phyloP scores from a whole-genome alignment of 2,113 vertebrate genomes.

The Neolamprologus hecqui region DNA sequence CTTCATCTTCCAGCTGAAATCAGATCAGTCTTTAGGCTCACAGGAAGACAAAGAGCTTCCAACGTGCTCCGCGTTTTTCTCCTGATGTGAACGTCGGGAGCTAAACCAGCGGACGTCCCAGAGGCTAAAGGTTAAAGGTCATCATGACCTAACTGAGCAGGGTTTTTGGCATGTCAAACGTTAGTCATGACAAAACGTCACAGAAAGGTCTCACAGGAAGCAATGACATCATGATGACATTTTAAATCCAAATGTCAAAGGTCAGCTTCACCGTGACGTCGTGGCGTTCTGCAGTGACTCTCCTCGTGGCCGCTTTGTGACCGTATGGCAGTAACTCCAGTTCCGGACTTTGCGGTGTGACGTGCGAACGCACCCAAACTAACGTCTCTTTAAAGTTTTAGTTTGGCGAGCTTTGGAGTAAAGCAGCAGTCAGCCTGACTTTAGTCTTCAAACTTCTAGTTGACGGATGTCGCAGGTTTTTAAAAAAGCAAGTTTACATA shows the following conservation, averaged over 20 bases:
- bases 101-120: neutral
- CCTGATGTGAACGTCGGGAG: neutral
- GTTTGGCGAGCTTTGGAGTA: neutral
- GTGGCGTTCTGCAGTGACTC: neutral
- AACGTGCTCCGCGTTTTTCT: rapidly evolving
- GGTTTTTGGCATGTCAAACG: neutral
- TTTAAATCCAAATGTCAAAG: neutral
- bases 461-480: neutral
- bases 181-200: neutral
- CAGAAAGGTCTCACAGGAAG: neutral
- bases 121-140: neutral
- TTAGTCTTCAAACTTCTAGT: neutral
- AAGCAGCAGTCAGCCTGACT: neutral
- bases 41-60: neutral
- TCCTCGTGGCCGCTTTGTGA: neutral
- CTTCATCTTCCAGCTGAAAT: neutral
- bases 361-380: neutral
- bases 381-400: neutral
- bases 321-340: neutral
- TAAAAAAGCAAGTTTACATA: neutral
- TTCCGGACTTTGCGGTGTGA: neutral
- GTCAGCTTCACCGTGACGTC: neutral
- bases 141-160: neutral
- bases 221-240: neutral
- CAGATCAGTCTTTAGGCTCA: neutral